Base-by-base conservation (phyloP, 2,113 vertebrate species). In the Tupaia chinensis region DNA sequence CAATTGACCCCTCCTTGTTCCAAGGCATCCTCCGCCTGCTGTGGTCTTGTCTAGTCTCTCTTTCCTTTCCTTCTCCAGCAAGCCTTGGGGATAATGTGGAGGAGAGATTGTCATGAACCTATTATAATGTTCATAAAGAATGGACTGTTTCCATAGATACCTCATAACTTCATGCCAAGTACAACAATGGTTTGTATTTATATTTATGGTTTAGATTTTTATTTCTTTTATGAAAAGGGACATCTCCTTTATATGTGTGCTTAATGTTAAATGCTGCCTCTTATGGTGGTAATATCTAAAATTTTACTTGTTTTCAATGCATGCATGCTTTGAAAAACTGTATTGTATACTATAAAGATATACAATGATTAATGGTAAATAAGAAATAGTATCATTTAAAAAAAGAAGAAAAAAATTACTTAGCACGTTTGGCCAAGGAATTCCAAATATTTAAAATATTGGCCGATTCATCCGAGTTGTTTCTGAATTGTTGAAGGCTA, bases 371-470 rank as follows among this genome's bases (percentile, higher is more conserved):
- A 44, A 44, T 44, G 44, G 44, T 44, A 44, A 44, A 44, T 44
- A 44, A 44, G 44, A 44, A 44, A 44, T 44, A 44, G 44, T 44
- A 44, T 5, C 44, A 44, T 44, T 44, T 3, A 44, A 44, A 44
- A 44, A 4, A 44, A 44, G 44, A n/a, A 44, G 5, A 5, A 44
- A 44, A 44, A 44, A 44, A 44, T 44, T 44, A 44, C 79, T 82
- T 70, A 77, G 79, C 3, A 87, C 27, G 20, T 89, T 85, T 58
- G 34, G 29, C 29, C 25, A 81, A 84, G 61, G 60, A 96, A 68
- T 69, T 91, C 82, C 58, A 91, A 88, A 58, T n/a, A 60, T 25
- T 89, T 53, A 84, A 89, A 96, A 87, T 90, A 70, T 72, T 87
- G 76, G 61, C 25, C 44, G 76, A 89, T 27, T 77, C 61, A 69